Base-by-base conservation (phyloP, 2,113 vertebrate species). In the Ptilonorhynchus violaceus region DNA sequence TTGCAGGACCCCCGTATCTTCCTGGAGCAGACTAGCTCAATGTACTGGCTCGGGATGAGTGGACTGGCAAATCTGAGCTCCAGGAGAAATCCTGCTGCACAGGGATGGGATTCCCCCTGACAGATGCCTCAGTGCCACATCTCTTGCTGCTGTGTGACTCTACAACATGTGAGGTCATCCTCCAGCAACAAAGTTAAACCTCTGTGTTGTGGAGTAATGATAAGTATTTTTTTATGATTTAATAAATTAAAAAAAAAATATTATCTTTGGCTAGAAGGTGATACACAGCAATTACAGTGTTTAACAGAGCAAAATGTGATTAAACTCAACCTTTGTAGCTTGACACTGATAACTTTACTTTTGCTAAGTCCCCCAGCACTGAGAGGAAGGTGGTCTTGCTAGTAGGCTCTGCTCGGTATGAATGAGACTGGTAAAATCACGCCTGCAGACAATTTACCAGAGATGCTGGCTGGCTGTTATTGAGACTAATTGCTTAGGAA, bases 401-500 rank as follows among this genome's bases (percentile, higher is more conserved):
- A 17, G 22, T 50, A 33, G 39, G 39, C 33, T 78, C 24, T 50
- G 23, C 41, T 75, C 0, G 0, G 3, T 76, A 23, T 64, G 66
- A 78, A 70, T 44, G 16, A 93, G 35, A 42, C 52, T 59, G 35
- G 53, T 56, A 79, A 85, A 85, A 85, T 72, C 27, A 56, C 69
- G 22, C 49, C 73, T 81, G 67, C 24, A 68, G 69, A 53, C 52
- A 49, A 11, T 87, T 82, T 93, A 46, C 41, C 5, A 7, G 77
- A 60, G 87, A n/a, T 82, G 14, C 56, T 74, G 37, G 56, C 62
- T 92, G 19, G 67, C 69, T 85, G 17, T 68, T 85, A 52, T 33
- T 37, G 60, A 88, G 56, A 81, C 50, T 59, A 72, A 66, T 94
- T 82, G 69, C 80, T 60, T 62, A 63, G 77, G 87, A 89, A 91